phyloP scores from a whole-genome alignment of 2,888 invertebrate species.

The Criorhina ranunculi region DNA sequence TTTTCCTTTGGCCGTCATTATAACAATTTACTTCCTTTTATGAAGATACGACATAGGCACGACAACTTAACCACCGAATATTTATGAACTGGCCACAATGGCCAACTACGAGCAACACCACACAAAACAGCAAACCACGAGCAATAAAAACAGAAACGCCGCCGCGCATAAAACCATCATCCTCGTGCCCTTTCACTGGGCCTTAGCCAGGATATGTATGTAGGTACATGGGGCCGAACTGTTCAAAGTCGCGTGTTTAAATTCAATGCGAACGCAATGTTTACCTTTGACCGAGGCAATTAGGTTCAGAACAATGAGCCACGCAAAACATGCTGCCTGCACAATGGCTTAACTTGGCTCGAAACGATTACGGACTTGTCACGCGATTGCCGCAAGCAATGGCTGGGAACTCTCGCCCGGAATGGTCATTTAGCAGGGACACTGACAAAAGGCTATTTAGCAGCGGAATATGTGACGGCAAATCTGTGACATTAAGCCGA shows the following conservation, averaged over 20 bases:
- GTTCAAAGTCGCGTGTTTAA: slow-evolving; percentile 68
- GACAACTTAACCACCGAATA: slow-evolving; percentile 74
- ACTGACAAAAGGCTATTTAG: slow-evolving; percentile 54
- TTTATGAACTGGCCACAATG: slow-evolving; percentile 72
- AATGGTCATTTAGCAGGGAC: slow-evolving; percentile 60
- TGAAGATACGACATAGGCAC: slow-evolving; percentile 72
- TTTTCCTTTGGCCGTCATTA: slow-evolving; percentile 31
- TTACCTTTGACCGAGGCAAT: slow-evolving; percentile 73
- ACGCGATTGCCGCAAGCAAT: slow-evolving; percentile 63
- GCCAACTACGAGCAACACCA: slow-evolving; percentile 61
- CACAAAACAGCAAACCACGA: slow-evolving; percentile 39
- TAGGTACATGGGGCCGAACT: not conserved
- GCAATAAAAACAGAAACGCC: slow-evolving; percentile 63
- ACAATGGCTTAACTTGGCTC: slow-evolving; percentile 62
- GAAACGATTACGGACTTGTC: slow-evolving; percentile 69
- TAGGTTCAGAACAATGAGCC: slow-evolving; percentile 60
- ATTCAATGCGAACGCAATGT: slow-evolving; percentile 56
- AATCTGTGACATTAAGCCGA: slow-evolving; percentile 58
- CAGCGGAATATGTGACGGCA: slow-evolving; percentile 32
- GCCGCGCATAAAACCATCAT: slow-evolving; percentile 47
- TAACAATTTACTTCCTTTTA: slow-evolving; percentile 55
- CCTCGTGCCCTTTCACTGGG: not conserved
- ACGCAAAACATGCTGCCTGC: slow-evolving; percentile 39
- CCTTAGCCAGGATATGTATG: not conserved
- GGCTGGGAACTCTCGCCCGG: slow-evolving; percentile 25